Percentiles rank a stretch among this genome's conserved stretches.
These are phyloP conservation scores for Drosophila mayri DNA, from an alignment of 1,140 invertebrate genomes.

Conservation along the genomic window DNA sequence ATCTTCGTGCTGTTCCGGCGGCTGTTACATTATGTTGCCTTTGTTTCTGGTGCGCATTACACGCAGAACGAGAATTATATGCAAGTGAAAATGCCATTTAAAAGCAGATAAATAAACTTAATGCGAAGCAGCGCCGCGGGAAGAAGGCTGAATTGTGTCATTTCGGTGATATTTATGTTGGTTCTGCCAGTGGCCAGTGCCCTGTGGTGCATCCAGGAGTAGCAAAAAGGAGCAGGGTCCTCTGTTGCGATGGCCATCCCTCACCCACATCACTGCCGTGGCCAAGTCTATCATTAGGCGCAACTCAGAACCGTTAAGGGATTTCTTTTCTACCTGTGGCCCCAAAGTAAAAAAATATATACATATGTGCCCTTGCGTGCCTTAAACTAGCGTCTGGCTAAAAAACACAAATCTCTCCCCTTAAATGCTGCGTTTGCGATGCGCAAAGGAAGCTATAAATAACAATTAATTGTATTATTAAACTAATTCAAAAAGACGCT, in stretches of 20 bases:
- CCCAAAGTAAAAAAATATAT: not conserved
- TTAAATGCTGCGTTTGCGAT: constrained; percentile 54
- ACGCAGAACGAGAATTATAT: constrained; percentile 71
- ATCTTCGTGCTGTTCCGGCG: constrained; percentile 53
- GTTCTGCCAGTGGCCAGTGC: not conserved
- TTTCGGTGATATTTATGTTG: constrained; percentile 41
- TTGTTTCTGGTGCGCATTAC: constrained; percentile 79
- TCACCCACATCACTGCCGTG: constrained; percentile 27
- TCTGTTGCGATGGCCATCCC: constrained; percentile 1
- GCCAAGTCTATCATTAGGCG: constrained; percentile 54
- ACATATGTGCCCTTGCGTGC: constrained; percentile 62
- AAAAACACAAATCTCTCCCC: constrained; percentile 2
- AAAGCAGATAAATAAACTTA: constrained; percentile 81
- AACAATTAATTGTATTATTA: constrained; percentile 83
- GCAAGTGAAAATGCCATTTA: constrained; percentile 79
- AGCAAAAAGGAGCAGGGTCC: not conserved
- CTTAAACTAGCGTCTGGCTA: constrained; percentile 59
- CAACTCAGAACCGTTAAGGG: constrained; percentile 51
- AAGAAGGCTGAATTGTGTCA: constrained; percentile 30
- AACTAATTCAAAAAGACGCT: constrained; percentile 67
- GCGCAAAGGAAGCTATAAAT: constrained; percentile 76
- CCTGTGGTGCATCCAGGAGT: constrained; percentile 25
- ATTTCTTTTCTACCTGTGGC: constrained; percentile 17
- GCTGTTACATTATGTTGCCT: constrained; percentile 78
- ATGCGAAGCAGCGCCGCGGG: constrained; percentile 61